phyloP scores from a whole-genome alignment of 2,888 invertebrate species.

The Aplocera efformata region DNA sequence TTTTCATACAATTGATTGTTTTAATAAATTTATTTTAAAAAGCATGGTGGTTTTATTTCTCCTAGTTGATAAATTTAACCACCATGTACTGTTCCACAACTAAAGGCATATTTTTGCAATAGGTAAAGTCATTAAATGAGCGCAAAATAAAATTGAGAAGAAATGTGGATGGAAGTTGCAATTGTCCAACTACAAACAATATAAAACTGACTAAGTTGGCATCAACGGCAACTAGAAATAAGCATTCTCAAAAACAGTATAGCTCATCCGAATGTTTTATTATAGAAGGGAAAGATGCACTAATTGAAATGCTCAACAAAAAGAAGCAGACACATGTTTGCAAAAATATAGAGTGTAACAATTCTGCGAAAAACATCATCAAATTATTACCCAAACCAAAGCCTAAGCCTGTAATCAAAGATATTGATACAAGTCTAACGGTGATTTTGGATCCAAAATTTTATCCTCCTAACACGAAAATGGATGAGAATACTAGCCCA shows the following conservation, averaged over 20 bases:
- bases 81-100: slow-evolving; percentile 33
- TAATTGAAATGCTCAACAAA: slow-evolving; percentile 12
- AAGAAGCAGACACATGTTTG: slow-evolving; percentile 19
- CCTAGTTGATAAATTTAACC: slow-evolving; percentile 31
- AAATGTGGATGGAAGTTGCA: slow-evolving; percentile 20
- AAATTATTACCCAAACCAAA: slow-evolving; percentile 8
- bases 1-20: slow-evolving; percentile 5
- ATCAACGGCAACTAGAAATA: slow-evolving; percentile 3
- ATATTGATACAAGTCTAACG: slow-evolving; percentile 5
- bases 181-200: slow-evolving; percentile 21
- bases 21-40: slow-evolving; percentile 31
- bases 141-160: slow-evolving; percentile 8
- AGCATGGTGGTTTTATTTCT: slow-evolving; percentile 53
- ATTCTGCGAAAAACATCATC: slow-evolving; percentile 2
- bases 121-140: slow-evolving; percentile 33
- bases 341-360: slow-evolving; percentile 6
- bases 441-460: slow-evolving; percentile 22
- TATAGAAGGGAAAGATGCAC: slow-evolving; percentile 16
- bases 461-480: slow-evolving; percentile 10
- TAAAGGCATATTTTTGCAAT: slow-evolving; percentile 32
- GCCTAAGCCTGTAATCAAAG: background rate
- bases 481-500: slow-evolving; percentile 13
- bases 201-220: slow-evolving; percentile 4
- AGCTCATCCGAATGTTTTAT: slow-evolving; percentile 15
- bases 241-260: slow-evolving; percentile 1